Conservation (phyloP, 2,888 invertebrate species). For the Cremastinae sp. region DNA sequence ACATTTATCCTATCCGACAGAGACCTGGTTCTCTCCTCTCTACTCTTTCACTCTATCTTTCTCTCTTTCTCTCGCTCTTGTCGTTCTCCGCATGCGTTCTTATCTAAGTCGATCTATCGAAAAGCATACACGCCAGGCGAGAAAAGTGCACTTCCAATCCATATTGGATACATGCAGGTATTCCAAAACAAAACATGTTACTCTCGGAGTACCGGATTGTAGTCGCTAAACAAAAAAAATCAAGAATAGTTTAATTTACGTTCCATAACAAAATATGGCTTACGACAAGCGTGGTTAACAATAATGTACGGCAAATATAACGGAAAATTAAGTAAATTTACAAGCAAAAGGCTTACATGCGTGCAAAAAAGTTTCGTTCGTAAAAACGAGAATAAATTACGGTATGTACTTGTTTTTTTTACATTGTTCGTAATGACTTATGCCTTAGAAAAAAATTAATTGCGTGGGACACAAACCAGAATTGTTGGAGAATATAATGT, state of each 20-base stretch:
- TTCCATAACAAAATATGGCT: slow-evolving; percentile 33
- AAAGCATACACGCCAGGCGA: slow-evolving; percentile 23
- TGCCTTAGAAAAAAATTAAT: too few species aligned
- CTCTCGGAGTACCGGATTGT: background rate
- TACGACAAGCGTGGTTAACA: slow-evolving; percentile 14
- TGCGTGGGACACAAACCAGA: too few species aligned
- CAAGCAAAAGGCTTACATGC: too few species aligned
- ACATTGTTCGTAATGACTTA: too few species aligned
- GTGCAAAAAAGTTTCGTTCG: too few species aligned
- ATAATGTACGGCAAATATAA: background rate
- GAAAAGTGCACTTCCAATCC: slow-evolving; percentile 35
- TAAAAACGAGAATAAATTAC: too few species aligned
- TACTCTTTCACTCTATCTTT: background rate
- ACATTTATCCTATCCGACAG: slow-evolving; percentile 59
- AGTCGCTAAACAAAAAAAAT: background rate
- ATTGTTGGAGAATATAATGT: too few species aligned
- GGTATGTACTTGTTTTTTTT: too few species aligned
- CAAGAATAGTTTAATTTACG: slow-evolving; percentile 31
- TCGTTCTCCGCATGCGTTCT: slow-evolving; percentile 11
- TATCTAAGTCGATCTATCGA: slow-evolving; percentile 48
- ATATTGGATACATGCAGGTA: slow-evolving; percentile 18
- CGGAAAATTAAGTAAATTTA: background rate
- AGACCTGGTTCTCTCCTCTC: slow-evolving; percentile 15
- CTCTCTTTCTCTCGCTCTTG: slow-evolving; percentile 5
- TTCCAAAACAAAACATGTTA: slow-evolving; percentile 30